A percentile compares a stretch with the other conserved stretches of the same genome.
Evolutionary conservation across 1,140 invertebrate genomes (phyloP).

Genomic region (Drosophila kohkoa): DNA sequence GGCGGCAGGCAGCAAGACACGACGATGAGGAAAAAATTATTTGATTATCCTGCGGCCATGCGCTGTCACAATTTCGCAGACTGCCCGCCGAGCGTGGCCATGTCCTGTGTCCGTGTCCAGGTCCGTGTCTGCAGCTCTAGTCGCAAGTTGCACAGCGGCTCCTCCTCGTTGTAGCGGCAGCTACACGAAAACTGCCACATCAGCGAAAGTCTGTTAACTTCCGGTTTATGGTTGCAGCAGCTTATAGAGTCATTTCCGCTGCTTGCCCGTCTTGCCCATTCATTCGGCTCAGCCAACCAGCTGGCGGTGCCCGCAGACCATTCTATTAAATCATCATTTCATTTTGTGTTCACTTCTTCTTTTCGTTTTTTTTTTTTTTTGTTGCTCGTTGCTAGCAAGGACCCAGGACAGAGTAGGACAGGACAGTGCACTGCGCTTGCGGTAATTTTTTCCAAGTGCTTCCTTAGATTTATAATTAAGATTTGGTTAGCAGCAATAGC

Average conservation of each 20-base stretch:
- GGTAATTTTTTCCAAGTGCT: slow-evolving; percentile 78
- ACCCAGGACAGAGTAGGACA: not conserved
- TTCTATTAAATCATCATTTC: slow-evolving; percentile 83
- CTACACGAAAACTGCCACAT: slow-evolving; percentile 75
- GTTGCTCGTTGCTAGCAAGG: not conserved
- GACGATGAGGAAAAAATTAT: slow-evolving; percentile 67
- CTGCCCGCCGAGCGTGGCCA: slow-evolving; percentile 74
- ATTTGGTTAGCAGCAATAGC: slow-evolving; percentile 80
- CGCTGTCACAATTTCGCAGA: slow-evolving; percentile 81
- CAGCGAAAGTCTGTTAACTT: slow-evolving; percentile 83
- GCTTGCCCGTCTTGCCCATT: slow-evolving; percentile 57
- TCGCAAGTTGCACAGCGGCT: slow-evolving; percentile 4
- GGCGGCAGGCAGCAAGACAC: slow-evolving; percentile 10
- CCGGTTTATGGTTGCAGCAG: slow-evolving; percentile 83
- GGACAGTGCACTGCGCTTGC: slow-evolving; percentile 64
- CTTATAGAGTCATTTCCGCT: slow-evolving; percentile 81
- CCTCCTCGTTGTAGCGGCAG: slow-evolving; percentile 24
- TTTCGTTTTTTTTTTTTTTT: slow-evolving; percentile 23
- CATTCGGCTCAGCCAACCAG: slow-evolving; percentile 76
- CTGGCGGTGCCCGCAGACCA: slow-evolving; percentile 81
- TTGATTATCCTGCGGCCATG: slow-evolving; percentile 83
- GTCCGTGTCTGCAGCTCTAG: slow-evolving; percentile 4
- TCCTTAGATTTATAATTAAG: slow-evolving; percentile 84
- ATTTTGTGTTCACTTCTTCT: slow-evolving; percentile 47
- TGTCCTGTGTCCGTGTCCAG: slow-evolving; percentile 11